Evolutionary conservation across 2,888 invertebrate genomes (phyloP).

Genomic region (Exocentrus adspersus): DNA sequence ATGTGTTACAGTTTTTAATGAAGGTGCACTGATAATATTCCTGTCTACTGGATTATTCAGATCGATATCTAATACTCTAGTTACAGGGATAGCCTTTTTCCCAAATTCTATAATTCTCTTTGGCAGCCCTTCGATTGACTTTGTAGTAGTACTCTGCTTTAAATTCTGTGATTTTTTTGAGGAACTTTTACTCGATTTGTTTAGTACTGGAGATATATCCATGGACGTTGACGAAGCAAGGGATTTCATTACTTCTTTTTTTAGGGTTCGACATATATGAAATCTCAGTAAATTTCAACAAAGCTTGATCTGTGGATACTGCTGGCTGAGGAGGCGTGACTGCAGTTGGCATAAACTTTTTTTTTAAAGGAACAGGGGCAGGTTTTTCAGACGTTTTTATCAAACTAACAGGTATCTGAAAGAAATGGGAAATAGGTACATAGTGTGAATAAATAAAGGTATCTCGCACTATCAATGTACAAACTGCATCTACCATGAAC

Average conservation of each 20-base stretch:
- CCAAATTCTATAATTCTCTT: slow-evolving; percentile 7
- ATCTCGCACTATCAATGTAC: too few relatives aligned
- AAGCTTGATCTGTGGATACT: neutral
- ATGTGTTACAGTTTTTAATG: neutral
- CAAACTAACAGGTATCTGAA: slow-evolving; percentile 16
- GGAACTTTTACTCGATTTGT: neutral
- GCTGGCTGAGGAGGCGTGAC: slow-evolving; percentile 2
- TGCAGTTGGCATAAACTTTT: slow-evolving; percentile 1
- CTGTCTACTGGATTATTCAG: slow-evolving; percentile 1
- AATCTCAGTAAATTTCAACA: neutral
- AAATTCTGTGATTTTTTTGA: neutral
- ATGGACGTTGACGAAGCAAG: slow-evolving; percentile 24
- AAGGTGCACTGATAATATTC: slow-evolving; percentile 4
- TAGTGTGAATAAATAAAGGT: neutral
- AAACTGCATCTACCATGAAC: neutral
- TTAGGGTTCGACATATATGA: slow-evolving; percentile 3
- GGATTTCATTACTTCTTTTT: slow-evolving; percentile 13
- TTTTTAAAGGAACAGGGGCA: slow-evolving; percentile 3
- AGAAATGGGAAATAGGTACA: neutral
- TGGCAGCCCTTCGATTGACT: neutral
- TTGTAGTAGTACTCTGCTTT: neutral
- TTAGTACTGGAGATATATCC: slow-evolving; percentile 31
- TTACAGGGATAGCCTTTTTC: slow-evolving; percentile 6
- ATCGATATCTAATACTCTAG: neutral
- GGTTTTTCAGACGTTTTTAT: slow-evolving; percentile 23